A percentile compares a stretch with the other conserved stretches of the same genome.
Conservation (phyloP, 2,888 invertebrate genomes). For the Nasonovia ribisnigri region DNA sequence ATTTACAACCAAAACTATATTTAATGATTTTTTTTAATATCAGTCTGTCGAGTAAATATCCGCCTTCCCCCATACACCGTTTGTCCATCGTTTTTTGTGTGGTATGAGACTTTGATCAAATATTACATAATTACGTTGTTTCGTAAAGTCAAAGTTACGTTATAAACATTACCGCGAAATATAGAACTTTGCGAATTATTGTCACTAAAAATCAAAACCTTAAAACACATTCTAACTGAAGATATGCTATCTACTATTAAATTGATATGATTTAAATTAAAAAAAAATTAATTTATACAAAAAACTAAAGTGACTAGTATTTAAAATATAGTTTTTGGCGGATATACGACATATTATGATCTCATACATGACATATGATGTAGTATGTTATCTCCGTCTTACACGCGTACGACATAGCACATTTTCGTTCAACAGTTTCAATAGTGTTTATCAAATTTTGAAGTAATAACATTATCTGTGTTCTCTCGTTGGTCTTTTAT, state of each 20-base stretch:
- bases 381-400: too few relatives aligned
- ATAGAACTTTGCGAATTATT: neutral
- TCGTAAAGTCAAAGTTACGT: neutral
- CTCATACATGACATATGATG: too few relatives aligned
- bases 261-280: neutral
- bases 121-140: neutral
- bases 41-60: conserved; percentile 1
- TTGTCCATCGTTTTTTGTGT: neutral
- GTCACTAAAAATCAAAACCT: neutral
- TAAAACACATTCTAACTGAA: neutral
- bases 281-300: neutral
- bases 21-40: neutral
- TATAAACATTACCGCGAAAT: neutral
- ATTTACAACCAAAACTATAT: neutral
- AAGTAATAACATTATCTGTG: too few relatives aligned
- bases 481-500: too few relatives aligned
- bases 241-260: neutral
- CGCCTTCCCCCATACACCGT: neutral
- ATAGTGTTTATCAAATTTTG: too few relatives aligned
- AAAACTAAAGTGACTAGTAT: neutral
- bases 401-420: too few relatives aligned
- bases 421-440: too few relatives aligned
- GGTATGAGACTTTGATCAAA: conserved; percentile 18
- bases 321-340: neutral
- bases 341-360: too few relatives aligned